Evolutionary conservation across 1,140 invertebrate species (phyloP).

Genomic region (Drosophila quadrilineata): DNA sequence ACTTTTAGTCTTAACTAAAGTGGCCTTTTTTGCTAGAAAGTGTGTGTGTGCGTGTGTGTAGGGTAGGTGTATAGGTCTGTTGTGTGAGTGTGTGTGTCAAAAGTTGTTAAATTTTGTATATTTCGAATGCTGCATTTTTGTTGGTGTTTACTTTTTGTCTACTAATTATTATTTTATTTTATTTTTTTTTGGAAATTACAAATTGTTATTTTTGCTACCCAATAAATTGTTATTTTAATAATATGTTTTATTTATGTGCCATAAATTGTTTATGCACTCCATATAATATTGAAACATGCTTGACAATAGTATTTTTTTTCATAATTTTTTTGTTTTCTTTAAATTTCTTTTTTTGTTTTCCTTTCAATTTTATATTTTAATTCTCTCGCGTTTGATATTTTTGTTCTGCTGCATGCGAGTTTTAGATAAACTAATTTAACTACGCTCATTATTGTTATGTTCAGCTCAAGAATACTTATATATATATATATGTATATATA

Average conservation of each 20-base stretch:
- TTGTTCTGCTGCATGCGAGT: slow-evolving; percentile 22
- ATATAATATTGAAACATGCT: too few relatives aligned
- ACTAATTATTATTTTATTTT: not conserved
- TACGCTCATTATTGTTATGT: slow-evolving; percentile 75
- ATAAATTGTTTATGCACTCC: too few relatives aligned
- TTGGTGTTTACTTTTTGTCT: slow-evolving; percentile 8
- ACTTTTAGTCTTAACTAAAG: slow-evolving; percentile 61
- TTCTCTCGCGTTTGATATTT: slow-evolving; percentile 19
- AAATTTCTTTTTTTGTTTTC: too few relatives aligned
- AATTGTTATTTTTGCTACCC: too few relatives aligned
- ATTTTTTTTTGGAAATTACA: slow-evolving; percentile 18
- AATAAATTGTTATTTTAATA: too few relatives aligned
- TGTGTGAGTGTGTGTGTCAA: not conserved
- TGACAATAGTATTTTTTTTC: too few relatives aligned
- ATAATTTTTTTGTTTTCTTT: too few relatives aligned
- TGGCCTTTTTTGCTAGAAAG: slow-evolving; percentile 46
- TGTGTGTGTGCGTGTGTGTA: slow-evolving; percentile 7
- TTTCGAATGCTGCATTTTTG: slow-evolving; percentile 6
- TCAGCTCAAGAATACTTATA: slow-evolving; percentile 66
- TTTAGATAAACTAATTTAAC: slow-evolving; percentile 60
- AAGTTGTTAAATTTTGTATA: too few relatives aligned
- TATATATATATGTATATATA: slow-evolving; percentile 26
- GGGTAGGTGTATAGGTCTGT: not conserved
- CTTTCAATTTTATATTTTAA: slow-evolving; percentile 17
- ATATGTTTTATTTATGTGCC: too few relatives aligned